Conservation (phyloP, 2,797 vertebrate genomes). For the Oceanodroma leucorhoa region DNA sequence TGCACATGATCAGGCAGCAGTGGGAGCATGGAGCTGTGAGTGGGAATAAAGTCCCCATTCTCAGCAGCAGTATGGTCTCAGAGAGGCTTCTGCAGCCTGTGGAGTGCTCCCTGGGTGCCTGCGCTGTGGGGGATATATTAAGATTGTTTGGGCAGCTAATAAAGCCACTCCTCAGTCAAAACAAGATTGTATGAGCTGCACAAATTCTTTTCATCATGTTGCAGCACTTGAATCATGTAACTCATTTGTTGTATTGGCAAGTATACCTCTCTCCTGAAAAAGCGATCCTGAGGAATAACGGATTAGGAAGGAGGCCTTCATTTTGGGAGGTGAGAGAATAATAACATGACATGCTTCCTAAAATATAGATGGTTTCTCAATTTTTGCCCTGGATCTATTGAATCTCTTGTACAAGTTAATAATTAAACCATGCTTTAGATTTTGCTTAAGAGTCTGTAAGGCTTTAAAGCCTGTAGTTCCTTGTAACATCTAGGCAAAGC, state of each 20-base stretch:
- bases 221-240: not conserved
- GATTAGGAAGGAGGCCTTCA: not conserved
- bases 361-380: not conserved
- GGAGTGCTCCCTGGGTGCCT: not conserved
- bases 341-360: not conserved
- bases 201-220: not conserved
- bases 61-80: not conserved
- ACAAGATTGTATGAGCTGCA: not conserved
- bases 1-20: not conserved
- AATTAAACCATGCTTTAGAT: not conserved
- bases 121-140: not conserved
- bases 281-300: not conserved
- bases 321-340: not conserved
- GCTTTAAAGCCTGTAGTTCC: not conserved
- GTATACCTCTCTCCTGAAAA: not conserved
- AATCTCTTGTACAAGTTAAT: not conserved
- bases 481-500: not conserved
- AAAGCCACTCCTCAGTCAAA: not conserved
- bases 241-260: not conserved
- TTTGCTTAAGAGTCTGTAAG: not conserved
- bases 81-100: not conserved
- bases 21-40: not conserved
- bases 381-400: not conserved
- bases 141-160: not conserved
- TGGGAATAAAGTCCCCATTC: rapidly evolving